Conservation (phyloP, 2,113 vertebrate species). For the Nothoprocta pentlandii region DNA sequence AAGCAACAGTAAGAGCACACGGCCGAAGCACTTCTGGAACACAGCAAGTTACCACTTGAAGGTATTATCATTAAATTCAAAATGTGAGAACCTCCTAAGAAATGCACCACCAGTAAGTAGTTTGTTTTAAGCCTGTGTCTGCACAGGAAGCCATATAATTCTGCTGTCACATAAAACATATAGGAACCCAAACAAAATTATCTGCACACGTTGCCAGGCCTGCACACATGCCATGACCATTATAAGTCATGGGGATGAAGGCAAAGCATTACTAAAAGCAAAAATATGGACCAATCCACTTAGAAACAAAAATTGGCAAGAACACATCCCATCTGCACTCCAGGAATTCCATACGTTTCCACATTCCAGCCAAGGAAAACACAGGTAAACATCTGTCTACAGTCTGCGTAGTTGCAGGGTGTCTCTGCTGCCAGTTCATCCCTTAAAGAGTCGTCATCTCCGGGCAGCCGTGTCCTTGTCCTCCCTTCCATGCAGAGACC, state of each 20-base stretch:
- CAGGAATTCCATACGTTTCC: background rate
- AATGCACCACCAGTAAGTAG: background rate
- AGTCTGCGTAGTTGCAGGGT: background rate
- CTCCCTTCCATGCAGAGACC: background rate
- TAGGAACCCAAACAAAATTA: slow-evolving; percentile 16
- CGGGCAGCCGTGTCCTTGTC: background rate
- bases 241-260: background rate
- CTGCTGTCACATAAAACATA: background rate
- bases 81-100: background rate
- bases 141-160: background rate
- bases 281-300: background rate
- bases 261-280: background rate
- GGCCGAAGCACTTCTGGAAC: background rate
- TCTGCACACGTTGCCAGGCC: background rate
- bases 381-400: slow-evolving; percentile 35
- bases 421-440: background rate
- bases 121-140: background rate
- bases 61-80: background rate
- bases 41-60: background rate
- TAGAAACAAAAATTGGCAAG: background rate
- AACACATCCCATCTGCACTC: background rate
- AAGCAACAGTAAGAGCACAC: background rate
- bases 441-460: background rate
- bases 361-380: slow-evolving; percentile 20
- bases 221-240: background rate